Evolutionary conservation across 2,888 invertebrate genomes (phyloP).

Genomic region (Drosophila siamana): DNA sequence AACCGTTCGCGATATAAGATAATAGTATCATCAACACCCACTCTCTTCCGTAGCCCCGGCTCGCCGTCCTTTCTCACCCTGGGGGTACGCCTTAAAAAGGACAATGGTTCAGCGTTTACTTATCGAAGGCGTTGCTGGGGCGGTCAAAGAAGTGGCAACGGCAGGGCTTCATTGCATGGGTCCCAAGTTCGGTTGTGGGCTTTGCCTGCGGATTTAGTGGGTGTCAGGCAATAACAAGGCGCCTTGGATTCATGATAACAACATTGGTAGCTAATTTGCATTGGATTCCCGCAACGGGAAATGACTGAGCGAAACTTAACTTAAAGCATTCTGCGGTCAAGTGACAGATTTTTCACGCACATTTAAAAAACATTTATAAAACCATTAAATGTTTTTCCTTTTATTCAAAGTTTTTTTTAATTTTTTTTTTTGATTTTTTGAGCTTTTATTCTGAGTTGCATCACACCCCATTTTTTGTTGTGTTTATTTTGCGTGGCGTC

Average conservation of each 20-base stretch:
- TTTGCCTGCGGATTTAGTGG: constrained; percentile 51
- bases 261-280: constrained; percentile 80
- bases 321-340: constrained; percentile 60
- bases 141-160: constrained; percentile 34
- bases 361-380: constrained; percentile 84
- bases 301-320: constrained; percentile 37
- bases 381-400: constrained; percentile 76
- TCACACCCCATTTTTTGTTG: constrained; percentile 69
- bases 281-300: constrained; percentile 53
- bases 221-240: constrained; percentile 55
- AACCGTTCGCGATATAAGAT: constrained; percentile 79
- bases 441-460: constrained; percentile 44
- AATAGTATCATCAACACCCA: constrained; percentile 85
- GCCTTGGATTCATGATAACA: constrained; percentile 75
- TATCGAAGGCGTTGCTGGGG: constrained; percentile 65
- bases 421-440: too few species aligned
- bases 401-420: constrained; percentile 31
- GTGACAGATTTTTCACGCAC: constrained; percentile 73
- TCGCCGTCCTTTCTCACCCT: constrained; percentile 2
- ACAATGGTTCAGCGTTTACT: constrained; percentile 65
- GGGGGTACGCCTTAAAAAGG: constrained; percentile 51
- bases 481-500: constrained; percentile 46
- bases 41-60: constrained; percentile 13
- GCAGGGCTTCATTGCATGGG: constrained; percentile 42
- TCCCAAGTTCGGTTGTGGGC: constrained; percentile 29